Percentiles rank a stretch among this genome's conserved stretches.
Evolutionary conservation across 1,140 invertebrate genomes (phyloP).

Genomic region (Meloidogyne floridensis): DNA sequence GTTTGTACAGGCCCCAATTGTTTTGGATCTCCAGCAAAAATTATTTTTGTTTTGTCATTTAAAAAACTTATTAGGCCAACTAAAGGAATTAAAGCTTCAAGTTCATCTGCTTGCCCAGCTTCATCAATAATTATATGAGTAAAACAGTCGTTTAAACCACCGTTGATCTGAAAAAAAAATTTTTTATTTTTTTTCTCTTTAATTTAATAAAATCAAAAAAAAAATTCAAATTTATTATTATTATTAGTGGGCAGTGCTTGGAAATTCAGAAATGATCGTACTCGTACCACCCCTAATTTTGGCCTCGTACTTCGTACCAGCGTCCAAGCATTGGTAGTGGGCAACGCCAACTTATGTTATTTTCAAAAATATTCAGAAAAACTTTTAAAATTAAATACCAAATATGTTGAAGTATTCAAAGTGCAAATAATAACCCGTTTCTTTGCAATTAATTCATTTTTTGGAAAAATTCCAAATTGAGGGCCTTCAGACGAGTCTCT

Average conservation of each 20-base stretch:
- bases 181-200: too few species aligned
- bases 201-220: neutral
- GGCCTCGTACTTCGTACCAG: too few species aligned
- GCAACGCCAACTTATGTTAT: too few species aligned
- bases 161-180: neutral
- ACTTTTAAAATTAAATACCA: neutral
- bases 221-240: too few species aligned
- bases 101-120: slow-evolving; percentile 40
- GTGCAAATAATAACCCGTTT: slow-evolving; percentile 44
- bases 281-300: too few species aligned
- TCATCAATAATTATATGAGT: slow-evolving; percentile 48
- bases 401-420: slow-evolving; percentile 31
- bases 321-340: too few species aligned
- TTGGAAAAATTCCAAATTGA: slow-evolving; percentile 35
- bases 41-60: slow-evolving; percentile 67
- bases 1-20: slow-evolving; percentile 82
- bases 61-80: neutral
- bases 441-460: slow-evolving; percentile 14
- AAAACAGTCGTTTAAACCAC: slow-evolving; percentile 13
- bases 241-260: neutral
- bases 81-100: slow-evolving; percentile 44
- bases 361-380: too few species aligned
- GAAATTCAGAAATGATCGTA: too few species aligned
- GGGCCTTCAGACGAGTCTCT: neutral
- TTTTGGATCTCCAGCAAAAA: slow-evolving; percentile 85